phyloP scores from a whole-genome alignment of 2,888 invertebrate genomes.

The Philereme vetulata region DNA sequence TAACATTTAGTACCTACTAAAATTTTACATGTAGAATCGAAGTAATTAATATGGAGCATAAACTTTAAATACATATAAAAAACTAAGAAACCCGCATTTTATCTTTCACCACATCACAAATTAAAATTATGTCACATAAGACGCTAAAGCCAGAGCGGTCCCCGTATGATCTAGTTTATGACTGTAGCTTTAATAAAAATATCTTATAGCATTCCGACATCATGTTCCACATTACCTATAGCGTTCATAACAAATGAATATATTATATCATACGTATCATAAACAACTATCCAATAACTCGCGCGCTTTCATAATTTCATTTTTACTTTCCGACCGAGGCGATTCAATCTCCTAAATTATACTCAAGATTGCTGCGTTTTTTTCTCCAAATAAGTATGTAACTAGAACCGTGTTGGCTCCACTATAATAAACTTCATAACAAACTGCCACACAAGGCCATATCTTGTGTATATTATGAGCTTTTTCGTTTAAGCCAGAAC shows the following conservation, averaged over 20 bases:
- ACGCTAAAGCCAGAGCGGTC: slow-evolving; percentile 52
- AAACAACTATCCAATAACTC: slow-evolving; percentile 70
- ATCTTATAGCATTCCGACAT: slow-evolving; percentile 72
- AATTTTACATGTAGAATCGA: slow-evolving; percentile 34
- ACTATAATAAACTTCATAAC: slow-evolving; percentile 80
- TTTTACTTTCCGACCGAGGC: slow-evolving; percentile 46
- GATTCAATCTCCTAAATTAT: slow-evolving; percentile 70
- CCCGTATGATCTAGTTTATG: slow-evolving; percentile 68
- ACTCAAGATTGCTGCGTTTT: slow-evolving; percentile 60
- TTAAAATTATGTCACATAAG: slow-evolving; percentile 56
- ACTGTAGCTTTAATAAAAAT: slow-evolving; percentile 71
- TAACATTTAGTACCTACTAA: slow-evolving; percentile 36
- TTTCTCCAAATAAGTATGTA: slow-evolving; percentile 66
- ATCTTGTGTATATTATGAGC: slow-evolving; percentile 82
- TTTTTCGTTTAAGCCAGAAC: slow-evolving; percentile 75
- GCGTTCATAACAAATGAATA: slow-evolving; percentile 61
- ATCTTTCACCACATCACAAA: slow-evolving; percentile 57
- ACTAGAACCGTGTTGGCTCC: slow-evolving; percentile 72
- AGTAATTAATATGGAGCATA: slow-evolving; percentile 31
- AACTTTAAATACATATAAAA: slow-evolving; percentile 30
- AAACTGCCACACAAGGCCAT: slow-evolving; percentile 79
- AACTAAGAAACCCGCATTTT: slow-evolving; percentile 40
- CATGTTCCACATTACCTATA: slow-evolving; percentile 58
- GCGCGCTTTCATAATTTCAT: slow-evolving; percentile 60
- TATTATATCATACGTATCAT: slow-evolving; percentile 54